A percentile compares a stretch with the other conserved stretches of the same genome.
These are phyloP conservation scores for Oncorhynchus mykiss DNA, from an alignment of 2,113 vertebrate genomes.

Conservation along the genomic window DNA sequence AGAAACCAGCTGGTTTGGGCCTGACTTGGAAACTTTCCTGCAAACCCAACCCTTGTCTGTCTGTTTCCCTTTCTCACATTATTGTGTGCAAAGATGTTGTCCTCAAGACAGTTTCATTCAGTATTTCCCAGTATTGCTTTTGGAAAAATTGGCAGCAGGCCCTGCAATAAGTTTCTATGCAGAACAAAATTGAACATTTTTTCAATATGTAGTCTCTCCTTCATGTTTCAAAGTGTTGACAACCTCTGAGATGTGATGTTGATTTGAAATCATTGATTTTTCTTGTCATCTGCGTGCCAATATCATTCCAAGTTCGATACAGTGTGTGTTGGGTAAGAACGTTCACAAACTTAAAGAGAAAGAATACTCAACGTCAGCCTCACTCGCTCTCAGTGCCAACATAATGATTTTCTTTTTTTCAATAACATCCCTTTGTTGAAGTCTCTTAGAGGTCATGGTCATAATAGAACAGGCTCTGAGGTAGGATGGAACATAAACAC, in stretches of 20 bases:
- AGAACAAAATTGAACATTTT: background rate
- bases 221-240: background rate
- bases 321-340: too few relatives aligned
- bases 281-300: background rate
- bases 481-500: conserved; percentile 29
- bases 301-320: background rate
- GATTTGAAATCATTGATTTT: background rate
- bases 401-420: background rate
- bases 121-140: background rate
- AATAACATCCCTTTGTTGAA: conserved; percentile 7
- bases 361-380: too few relatives aligned
- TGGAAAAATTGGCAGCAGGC: background rate
- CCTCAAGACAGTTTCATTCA: background rate
- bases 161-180: conserved; percentile 3
- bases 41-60: background rate
- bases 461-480: background rate
- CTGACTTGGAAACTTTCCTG: background rate
- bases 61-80: background rate
- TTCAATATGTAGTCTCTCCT: background rate
- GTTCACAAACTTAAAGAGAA: too few relatives aligned
- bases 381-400: too few relatives aligned
- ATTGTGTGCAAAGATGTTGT: conserved; percentile 4
- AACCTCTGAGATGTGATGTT: background rate
- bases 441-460: conserved; percentile 38
- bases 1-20: background rate